phyloP scores from a whole-genome alignment of 2,888 invertebrate genomes.

The Cephonodes hylas region DNA sequence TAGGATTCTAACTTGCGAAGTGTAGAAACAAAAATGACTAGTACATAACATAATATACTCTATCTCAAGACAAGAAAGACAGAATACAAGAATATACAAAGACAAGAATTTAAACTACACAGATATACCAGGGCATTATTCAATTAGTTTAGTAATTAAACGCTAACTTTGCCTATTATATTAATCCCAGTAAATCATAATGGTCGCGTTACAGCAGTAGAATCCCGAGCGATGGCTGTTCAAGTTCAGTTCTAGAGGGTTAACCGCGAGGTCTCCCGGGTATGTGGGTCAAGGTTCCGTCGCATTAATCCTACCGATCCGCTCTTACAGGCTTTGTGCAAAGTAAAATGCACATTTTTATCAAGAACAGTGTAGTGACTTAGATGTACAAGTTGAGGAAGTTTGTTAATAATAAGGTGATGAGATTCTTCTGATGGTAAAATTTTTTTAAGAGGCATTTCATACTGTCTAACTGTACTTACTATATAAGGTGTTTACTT shows the following conservation, averaged over 20 bases:
- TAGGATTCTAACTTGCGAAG: background rate
- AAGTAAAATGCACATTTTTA: background rate
- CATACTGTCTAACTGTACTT: too few relatives aligned
- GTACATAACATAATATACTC: too few relatives aligned
- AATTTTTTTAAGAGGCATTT: too few relatives aligned
- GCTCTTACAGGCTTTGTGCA: background rate
- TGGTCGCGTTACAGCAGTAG: background rate
- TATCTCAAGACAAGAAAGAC: too few relatives aligned
- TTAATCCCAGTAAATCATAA: slow-evolving; percentile 2
- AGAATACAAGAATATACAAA: too few relatives aligned
- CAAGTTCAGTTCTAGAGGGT: background rate
- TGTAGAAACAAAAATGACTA: too few relatives aligned
- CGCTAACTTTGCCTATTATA: background rate
- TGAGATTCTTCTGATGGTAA: too few relatives aligned
- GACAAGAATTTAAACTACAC: too few relatives aligned
- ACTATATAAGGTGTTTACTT: too few relatives aligned
- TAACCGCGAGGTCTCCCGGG: background rate
- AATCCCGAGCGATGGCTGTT: background rate
- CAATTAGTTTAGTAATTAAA: slow-evolving; percentile 4
- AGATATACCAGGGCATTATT: background rate
- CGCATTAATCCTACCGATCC: background rate
- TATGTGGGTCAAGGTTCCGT: slow-evolving; percentile 7
- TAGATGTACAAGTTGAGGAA: too few relatives aligned
- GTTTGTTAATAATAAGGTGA: too few relatives aligned
- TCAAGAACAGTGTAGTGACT: too few relatives aligned